A percentile compares a stretch with the other conserved stretches of the same genome.
Evolutionary conservation across 2,888 invertebrate species (phyloP).

Genomic region (Arge pagana): DNA sequence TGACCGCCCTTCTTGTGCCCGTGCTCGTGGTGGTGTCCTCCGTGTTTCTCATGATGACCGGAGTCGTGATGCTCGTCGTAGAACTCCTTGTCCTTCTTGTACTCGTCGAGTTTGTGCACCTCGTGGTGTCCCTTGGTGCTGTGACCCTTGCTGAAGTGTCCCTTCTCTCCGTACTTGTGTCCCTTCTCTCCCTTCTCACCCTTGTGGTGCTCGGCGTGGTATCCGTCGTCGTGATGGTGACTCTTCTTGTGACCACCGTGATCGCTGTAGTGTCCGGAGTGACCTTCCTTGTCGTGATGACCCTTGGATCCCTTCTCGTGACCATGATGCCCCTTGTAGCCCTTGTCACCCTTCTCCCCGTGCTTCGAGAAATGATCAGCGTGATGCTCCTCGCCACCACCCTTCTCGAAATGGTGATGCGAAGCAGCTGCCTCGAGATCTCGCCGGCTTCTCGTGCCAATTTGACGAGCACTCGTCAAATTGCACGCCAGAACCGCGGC

Average conservation of each 20-base stretch:
- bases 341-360: conserved; percentile 70
- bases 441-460: conserved; percentile 50
- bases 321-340: conserved; percentile 69
- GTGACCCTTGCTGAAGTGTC: conserved; percentile 78
- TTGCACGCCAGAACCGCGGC: conserved; percentile 12
- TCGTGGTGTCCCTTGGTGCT: conserved; percentile 82
- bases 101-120: conserved; percentile 80
- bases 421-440: conserved; percentile 61
- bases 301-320: conserved; percentile 69
- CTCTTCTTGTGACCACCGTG: conserved; percentile 64
- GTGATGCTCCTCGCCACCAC: conserved; percentile 68
- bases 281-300: conserved; percentile 69
- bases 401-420: conserved; percentile 59
- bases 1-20: conserved; percentile 78
- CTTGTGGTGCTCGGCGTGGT: conserved; percentile 65
- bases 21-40: conserved; percentile 74
- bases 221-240: conserved; percentile 66
- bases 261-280: conserved; percentile 65
- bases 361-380: conserved; percentile 66
- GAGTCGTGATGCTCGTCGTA: conserved; percentile 81
- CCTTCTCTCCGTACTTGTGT: conserved; percentile 66
- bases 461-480: conserved; percentile 43
- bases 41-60: conserved; percentile 78
- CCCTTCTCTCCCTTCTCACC: conserved; percentile 68
- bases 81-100: conserved; percentile 81